These are phyloP conservation scores for Pseudoips prasinana DNA, from an alignment of 2,888 invertebrate species.

Conservation along the genomic window DNA sequence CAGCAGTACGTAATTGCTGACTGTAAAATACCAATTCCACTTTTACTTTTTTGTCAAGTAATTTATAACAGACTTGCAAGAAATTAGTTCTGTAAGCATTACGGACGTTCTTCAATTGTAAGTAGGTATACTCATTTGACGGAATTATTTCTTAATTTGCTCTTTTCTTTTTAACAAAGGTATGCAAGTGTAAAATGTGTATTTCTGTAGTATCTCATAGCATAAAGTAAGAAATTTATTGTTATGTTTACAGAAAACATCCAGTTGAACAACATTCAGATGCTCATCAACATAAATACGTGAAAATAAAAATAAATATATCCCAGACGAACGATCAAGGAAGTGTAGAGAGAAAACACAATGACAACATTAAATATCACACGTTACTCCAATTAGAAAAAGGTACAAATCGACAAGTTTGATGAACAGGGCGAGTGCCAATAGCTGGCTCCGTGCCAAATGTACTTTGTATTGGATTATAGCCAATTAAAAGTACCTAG, in stretches of 20 bases:
- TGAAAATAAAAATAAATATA: slow-evolving; percentile 15
- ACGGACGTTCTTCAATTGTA: too few species aligned
- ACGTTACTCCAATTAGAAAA: slow-evolving; percentile 67
- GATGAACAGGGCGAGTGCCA: slow-evolving; percentile 73
- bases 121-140: too few species aligned
- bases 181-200: too few species aligned
- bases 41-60: slow-evolving; percentile 23
- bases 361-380: slow-evolving; percentile 36
- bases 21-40: slow-evolving; percentile 10
- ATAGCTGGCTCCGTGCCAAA: slow-evolving; percentile 70
- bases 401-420: slow-evolving; percentile 74
- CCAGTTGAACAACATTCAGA: too few species aligned
- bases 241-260: neutral
- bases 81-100: too few species aligned
- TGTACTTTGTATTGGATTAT: slow-evolving; percentile 80
- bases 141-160: too few species aligned
- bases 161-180: too few species aligned
- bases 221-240: slow-evolving; percentile 12
- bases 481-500: slow-evolving; percentile 78
- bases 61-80: too few species aligned
- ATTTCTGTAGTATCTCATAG: slow-evolving; percentile 1
- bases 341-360: slow-evolving; percentile 32
- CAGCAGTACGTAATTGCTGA: slow-evolving; percentile 14
- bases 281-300: neutral
- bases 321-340: slow-evolving; percentile 38